Base-by-base conservation (phyloP, 2,888 invertebrate species). In the Pachycephus smyrnensis region DNA sequence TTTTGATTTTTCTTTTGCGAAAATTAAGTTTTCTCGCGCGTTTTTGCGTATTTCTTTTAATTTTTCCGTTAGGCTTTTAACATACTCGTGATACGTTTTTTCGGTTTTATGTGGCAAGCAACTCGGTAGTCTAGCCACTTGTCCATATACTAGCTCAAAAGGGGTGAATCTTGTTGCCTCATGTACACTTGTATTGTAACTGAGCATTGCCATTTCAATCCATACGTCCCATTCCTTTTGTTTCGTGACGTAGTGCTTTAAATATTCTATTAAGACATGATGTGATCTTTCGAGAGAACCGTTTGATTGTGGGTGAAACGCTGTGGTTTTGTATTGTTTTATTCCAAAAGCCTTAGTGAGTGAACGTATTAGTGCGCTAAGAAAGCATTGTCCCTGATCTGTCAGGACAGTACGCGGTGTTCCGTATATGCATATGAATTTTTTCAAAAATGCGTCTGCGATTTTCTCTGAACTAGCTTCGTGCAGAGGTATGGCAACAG, bases 161-260 rank as follows among this genome's bases (percentile, higher is more conserved):
- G 79, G 80, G 1, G 80, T 80, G 15, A 37, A 69, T 37, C 69
- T 76, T 2, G 80, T 81, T 0, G 77, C 69, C 31, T 80, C 80
- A n/a, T 81, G 80, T 0, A 69, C 32, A 33, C 78, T 78, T 0
- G 80, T 80, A 31, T 80, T 80, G 15, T 80, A 80, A 0, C 80
- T 77, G 12, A 82, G 76, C 69, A 73, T 80, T 3, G 80, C 82
- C 1, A 76, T 12, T 4, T 77, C 77, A 3, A 84, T 12, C 78
- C 79, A 79, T 12, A 75, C 68, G 33, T 84, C 84, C 82, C 83
- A 84, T 74, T 85, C 80, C 4, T 37, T 77, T 77, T 37, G 80
- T 73, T 3, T 78, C 80, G 32, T 77, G 23, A 35, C 81, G 31
- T 69, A 80, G 36, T 80, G 80, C 68, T 80, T 80, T 1, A 81